Conservation (phyloP, 1,140 invertebrate genomes). For the Amyelois transitella region DNA sequence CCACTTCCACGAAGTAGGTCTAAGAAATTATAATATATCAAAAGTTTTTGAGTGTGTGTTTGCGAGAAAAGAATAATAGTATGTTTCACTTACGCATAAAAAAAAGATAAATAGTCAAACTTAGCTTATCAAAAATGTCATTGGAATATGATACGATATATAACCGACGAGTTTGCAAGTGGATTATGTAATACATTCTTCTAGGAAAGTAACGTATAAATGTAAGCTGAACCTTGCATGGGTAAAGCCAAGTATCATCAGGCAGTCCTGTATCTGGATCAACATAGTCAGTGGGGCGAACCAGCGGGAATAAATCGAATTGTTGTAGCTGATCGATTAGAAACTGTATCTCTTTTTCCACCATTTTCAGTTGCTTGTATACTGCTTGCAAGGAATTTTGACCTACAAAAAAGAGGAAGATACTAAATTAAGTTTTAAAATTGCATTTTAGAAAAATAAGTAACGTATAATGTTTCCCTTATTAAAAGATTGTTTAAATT, state of each 20-base stretch:
- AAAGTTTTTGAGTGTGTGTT: background rate
- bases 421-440: background rate
- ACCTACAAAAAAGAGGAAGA: conserved; percentile 24
- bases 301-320: conserved; percentile 76
- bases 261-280: conserved; percentile 38
- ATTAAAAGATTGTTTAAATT: no score
- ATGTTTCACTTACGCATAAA: background rate
- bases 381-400: conserved; percentile 57
- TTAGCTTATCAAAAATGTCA: no score
- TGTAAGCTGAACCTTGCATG: conserved; percentile 58
- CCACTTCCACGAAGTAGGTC: conserved; percentile 81
- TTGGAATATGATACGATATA: no score
- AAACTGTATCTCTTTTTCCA: conserved; percentile 81
- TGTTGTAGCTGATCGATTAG: conserved; percentile 75
- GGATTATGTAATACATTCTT: no score
- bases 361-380: conserved; percentile 82
- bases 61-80: background rate
- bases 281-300: conserved; percentile 46
- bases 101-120: no score
- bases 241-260: conserved; percentile 47
- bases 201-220: no score
- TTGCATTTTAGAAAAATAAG: no score
- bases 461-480: no score
- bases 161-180: no score
- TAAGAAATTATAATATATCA: conserved; percentile 39